Percentiles rank a stretch among this genome's conserved stretches.
These are phyloP conservation scores for Incurvaria masculella DNA, from an alignment of 2,888 invertebrate species.

Conservation along the genomic window DNA sequence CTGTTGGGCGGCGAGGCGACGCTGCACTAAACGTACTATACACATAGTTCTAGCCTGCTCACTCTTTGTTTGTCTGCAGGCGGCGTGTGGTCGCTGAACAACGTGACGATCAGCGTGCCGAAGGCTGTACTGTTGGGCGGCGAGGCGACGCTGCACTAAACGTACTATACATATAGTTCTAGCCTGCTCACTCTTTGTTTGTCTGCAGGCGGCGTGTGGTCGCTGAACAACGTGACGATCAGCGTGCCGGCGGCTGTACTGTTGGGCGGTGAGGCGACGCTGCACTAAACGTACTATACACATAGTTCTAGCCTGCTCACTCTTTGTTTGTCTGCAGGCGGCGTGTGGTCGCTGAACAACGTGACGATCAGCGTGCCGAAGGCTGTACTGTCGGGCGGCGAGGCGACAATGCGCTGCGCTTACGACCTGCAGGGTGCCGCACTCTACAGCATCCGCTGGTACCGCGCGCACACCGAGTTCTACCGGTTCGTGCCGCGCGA, in stretches of 20 bases:
- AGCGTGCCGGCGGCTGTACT: conserved; percentile 55
- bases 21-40: conserved; percentile 54
- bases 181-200: no score
- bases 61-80: no score
- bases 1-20: conserved; percentile 51
- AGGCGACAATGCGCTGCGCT: conserved; percentile 53
- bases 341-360: conserved; percentile 47
- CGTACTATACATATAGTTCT: no score
- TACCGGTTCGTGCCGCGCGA: conserved; percentile 73
- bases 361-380: conserved; percentile 51
- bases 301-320: no score
- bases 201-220: conserved; percentile 42
- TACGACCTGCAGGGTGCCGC: conserved; percentile 61
- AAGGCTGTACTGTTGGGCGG: conserved; percentile 2
- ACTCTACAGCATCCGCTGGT: conserved; percentile 74
- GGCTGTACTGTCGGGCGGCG: conserved; percentile 52
- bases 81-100: conserved; percentile 6
- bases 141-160: not conserved
- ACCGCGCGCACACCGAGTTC: conserved; percentile 69
- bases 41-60: no score
- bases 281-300: conserved; percentile 56
- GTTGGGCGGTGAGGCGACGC: conserved; percentile 49
- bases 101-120: conserved; percentile 4
- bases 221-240: conserved; percentile 43
- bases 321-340: conserved; percentile 27